Evolutionary conservation across 1,140 invertebrate genomes (phyloP).

Genomic region (Nylanderia fulva): DNA sequence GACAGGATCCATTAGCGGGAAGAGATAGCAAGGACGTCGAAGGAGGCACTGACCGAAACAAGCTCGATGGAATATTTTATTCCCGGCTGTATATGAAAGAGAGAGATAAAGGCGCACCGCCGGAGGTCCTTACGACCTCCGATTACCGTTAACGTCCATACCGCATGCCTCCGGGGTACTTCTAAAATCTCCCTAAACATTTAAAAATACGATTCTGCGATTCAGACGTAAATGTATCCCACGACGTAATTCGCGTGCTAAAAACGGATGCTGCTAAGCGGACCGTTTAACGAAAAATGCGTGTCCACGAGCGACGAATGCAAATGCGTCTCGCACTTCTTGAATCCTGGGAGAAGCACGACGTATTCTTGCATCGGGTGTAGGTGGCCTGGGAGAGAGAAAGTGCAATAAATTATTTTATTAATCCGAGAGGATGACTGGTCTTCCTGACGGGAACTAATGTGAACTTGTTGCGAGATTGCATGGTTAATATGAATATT

Average conservation of each 20-base stretch:
- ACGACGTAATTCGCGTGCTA: neutral
- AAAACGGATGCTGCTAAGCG: neutral
- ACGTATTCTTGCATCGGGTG: constrained; percentile 18
- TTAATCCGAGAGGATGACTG: constrained; percentile 62
- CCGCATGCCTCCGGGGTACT: constrained; percentile 5
- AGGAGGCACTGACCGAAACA: constrained; percentile 68
- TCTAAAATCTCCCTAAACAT: constrained; percentile 67
- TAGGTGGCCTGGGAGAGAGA: constrained; percentile 59
- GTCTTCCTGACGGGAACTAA: constrained; percentile 58
- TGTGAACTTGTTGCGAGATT: constrained; percentile 52
- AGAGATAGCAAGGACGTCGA: constrained; percentile 75
- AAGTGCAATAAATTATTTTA: constrained; percentile 69
- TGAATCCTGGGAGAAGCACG: neutral
- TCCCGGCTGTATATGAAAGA: constrained; percentile 27
- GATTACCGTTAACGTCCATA: constrained; percentile 72
- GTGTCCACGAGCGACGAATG: constrained; percentile 39
- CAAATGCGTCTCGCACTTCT: constrained; percentile 21
- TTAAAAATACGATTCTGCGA: constrained; percentile 67
- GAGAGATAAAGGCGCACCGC: constrained; percentile 63
- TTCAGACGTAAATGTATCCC: constrained; percentile 59
- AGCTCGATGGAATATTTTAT: constrained; percentile 71
- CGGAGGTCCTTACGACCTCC: constrained; percentile 63
- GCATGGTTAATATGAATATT: constrained; percentile 63
- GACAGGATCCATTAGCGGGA: constrained; percentile 69
- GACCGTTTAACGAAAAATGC: constrained; percentile 19